Evolutionary conservation across 2,113 vertebrate species (phyloP), one percentile per base, ranked within the genome.

Genomic region (Bucco capensis): DNA sequence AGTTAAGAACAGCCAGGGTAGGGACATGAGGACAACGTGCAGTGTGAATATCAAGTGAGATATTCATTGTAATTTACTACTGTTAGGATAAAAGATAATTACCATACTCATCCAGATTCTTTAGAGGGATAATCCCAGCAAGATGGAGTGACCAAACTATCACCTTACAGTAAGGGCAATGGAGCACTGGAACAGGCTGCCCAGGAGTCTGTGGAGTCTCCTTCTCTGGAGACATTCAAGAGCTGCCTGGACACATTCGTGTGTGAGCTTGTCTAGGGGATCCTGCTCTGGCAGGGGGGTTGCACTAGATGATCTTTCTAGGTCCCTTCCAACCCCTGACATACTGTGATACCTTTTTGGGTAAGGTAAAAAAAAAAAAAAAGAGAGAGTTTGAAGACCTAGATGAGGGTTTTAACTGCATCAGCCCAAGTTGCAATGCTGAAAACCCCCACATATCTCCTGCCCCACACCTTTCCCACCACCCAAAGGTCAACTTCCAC

Each of bases 381-480:
- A 49, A n/a, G 28, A 15, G 8, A 70, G 14, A 12, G 37, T 58
- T 42, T 58, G 33, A 71, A 40, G 19, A 37, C 14, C 42, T 79
- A 14, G 19, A 44, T 31, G 1, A 33, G 17, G 30, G 18, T 16
- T 46, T 57, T 35, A 30, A 35, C 25, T 4, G 12, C 14, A 14
- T 25, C 50, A 74, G 22, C 19, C 10, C 30, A 42, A 47, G 31
- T 3, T 23, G 46, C 6, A 6, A 31, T 6, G 25, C 33, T n/a
- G 42, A n/a, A 44, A 51, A 24, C 14, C 23, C 19, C 15, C 2
- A 0, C 18, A 22, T 12, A 23, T 13, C 44, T 69, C 35, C 27
- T 16, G 31, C 30, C 49, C 25, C 1, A 0, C 10, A 46, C 58
- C 14, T 37, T 44, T 40, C 44, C 2, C 1, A 8, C 4, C 46